phyloP scores from a whole-genome alignment of 2,113 vertebrate genomes.

The Mus musculus region GRCm39 chr11:104449001-104449500 shows the following conservation, averaged over 20 bases:
- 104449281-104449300: not conserved
- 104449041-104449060: not conserved
- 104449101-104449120: not conserved
- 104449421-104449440: not conserved
- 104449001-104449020: not conserved
- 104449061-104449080: slow-evolving; percentile 21
- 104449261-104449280: not conserved
- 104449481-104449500: too few species aligned
- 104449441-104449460: not conserved
- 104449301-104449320: not conserved
- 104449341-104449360: not conserved
- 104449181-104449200: slow-evolving; percentile 20
- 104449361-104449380: not conserved
- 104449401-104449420: not conserved
- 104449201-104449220: not conserved
- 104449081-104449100: not conserved
- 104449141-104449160: slow-evolving; percentile 32
- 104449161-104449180: slow-evolving; percentile 9
- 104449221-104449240: too few species aligned
- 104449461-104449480: not conserved
- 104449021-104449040: not conserved
- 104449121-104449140: not conserved
- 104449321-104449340: not conserved
- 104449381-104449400: not conserved
- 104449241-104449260: not conserved